A percentile compares a stretch with the other conserved stretches of the same genome.
These are phyloP conservation scores for Decapterus maruadsi DNA, from an alignment of 2,797 vertebrate species.

Conservation along the genomic window DNA sequence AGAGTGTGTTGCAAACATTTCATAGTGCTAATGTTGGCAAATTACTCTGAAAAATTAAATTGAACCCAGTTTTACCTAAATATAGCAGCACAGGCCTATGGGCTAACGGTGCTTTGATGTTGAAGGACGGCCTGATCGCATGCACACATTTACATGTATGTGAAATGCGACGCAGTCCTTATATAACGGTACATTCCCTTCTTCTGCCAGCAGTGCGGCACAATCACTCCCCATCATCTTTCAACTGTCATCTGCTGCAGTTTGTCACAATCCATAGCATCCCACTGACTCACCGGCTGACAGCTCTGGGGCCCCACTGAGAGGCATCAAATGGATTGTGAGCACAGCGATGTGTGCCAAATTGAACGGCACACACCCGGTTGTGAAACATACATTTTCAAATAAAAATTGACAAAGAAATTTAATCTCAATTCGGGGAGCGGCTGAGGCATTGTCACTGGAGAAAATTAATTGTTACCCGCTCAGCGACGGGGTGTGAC, in stretches of 20 bases:
- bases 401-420: constrained; percentile 78
- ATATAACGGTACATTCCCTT: constrained; percentile 22
- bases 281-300: constrained; percentile 57
- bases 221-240: constrained; percentile 53
- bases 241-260: constrained; percentile 67
- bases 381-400: constrained; percentile 74
- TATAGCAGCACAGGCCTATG: no score
- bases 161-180: constrained; percentile 19
- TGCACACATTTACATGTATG: constrained; percentile 20
- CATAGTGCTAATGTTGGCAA: neutral
- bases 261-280: constrained; percentile 58
- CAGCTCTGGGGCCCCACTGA: constrained; percentile 64
- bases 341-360: constrained; percentile 54
- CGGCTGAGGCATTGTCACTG: constrained; percentile 50
- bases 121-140: neutral
- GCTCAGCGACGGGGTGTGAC: constrained; percentile 64
- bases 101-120: neutral
- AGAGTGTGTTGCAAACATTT: no score
- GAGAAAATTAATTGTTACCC: constrained; percentile 78
- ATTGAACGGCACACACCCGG: constrained; percentile 43
- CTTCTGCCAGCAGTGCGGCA: constrained; percentile 43
- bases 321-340: constrained; percentile 65
- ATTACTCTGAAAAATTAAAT: neutral
- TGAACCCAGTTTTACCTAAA: neutral
- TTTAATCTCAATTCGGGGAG: constrained; percentile 66